phyloP scores from a whole-genome alignment of 2,888 invertebrate species.

The Rhopalosiphum nymphaeae region DNA sequence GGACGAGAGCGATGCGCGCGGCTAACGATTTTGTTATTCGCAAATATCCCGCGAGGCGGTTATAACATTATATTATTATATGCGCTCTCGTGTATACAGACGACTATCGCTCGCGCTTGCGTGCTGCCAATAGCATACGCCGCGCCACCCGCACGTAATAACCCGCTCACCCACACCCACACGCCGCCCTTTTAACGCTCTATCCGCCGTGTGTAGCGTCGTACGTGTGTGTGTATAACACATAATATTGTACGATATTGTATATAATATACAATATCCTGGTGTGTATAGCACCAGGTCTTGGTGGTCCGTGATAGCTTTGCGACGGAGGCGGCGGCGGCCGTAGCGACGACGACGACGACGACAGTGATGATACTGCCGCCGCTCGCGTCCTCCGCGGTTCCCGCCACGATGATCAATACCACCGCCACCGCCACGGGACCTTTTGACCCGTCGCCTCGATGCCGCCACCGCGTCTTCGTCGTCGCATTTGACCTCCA shows the following conservation, averaged over 20 bases:
- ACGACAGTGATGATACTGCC: background rate
- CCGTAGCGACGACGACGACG: background rate
- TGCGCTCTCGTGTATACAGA: background rate
- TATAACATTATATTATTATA: background rate
- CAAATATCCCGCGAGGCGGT: conserved; percentile 50
- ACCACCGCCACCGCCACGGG: background rate
- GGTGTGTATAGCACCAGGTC: background rate
- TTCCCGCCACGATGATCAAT: conserved; percentile 41
- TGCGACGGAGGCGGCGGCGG: background rate
- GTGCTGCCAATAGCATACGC: background rate
- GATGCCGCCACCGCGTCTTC: background rate
- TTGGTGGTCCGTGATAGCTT: background rate
- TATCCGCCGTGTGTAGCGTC: background rate
- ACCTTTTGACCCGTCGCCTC: conserved; percentile 33
- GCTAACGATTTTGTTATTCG: conserved; percentile 64
- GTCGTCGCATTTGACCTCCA: background rate
- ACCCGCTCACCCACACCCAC: background rate
- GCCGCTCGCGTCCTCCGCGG: background rate
- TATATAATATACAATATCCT: background rate
- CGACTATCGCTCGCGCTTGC: background rate
- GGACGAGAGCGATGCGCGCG: background rate
- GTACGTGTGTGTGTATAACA: background rate
- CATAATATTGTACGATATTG: background rate
- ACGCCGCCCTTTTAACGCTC: background rate
- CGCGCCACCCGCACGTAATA: background rate